These are phyloP conservation scores for Drosophila parvula DNA, from an alignment of 1,140 invertebrate species.

Conservation along the genomic window DNA sequence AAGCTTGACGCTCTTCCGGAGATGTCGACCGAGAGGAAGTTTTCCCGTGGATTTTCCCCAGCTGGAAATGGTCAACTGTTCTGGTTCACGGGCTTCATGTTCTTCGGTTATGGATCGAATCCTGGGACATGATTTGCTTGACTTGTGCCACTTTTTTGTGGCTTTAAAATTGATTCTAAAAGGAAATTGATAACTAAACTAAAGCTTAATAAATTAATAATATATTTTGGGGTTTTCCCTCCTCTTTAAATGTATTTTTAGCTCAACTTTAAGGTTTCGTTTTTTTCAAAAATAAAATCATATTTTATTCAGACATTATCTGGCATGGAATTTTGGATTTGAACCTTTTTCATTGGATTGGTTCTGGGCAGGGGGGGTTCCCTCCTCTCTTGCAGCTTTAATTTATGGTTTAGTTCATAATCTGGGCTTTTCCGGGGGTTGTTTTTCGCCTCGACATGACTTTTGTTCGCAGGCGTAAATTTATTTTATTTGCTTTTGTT, in stretches of 20 bases:
- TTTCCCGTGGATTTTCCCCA: conserved; percentile 12
- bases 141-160: background rate
- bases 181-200: no score
- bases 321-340: conserved; percentile 5
- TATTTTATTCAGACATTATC: conserved; percentile 18
- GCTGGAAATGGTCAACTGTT: conserved; percentile 32
- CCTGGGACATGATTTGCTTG: conserved; percentile 10
- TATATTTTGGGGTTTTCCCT: background rate
- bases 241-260: no score
- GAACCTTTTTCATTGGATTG: conserved; percentile 13
- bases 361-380: background rate
- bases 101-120: conserved; percentile 17
- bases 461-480: conserved; percentile 77
- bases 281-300: conserved; percentile 1
- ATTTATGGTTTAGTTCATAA: conserved; percentile 55
- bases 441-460: conserved; percentile 42
- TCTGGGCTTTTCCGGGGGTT: conserved; percentile 28
- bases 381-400: conserved; percentile 15
- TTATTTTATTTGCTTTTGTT: conserved; percentile 76
- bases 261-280: no score
- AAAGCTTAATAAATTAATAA: background rate
- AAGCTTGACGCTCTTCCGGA: background rate
- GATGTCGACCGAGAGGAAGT: background rate
- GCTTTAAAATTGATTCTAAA: background rate
- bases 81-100: conserved; percentile 29